Evolutionary conservation across 2,113 vertebrate species (phyloP), one percentile per base, ranked within the genome.

Genomic region (Poicephalus meyeri): DNA sequence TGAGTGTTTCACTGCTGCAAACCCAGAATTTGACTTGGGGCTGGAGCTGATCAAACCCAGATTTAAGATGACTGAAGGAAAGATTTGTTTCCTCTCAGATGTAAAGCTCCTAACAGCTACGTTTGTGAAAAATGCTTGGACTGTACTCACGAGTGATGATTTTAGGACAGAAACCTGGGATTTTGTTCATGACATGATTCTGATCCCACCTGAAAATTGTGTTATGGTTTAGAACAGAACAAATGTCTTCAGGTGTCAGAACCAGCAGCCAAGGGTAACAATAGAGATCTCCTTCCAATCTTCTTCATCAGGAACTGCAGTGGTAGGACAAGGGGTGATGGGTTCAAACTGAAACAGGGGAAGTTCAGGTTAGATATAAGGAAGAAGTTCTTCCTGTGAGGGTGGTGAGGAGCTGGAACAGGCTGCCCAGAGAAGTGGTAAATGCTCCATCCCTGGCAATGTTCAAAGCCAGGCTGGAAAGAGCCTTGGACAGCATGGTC

Each of bases 331-430:
- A 58, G 8, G 8, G 21, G 21, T 58, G 33, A 23, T 24, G 56
- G 56, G 13, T 15, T 35, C 14, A 58, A 7, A 58, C 33, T 35
- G 33, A 58, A 35, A 58, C 13, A 9, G 9, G 9, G 13, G 13
- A 35, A 14, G 56, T 58, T 35, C 56, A 58, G 21, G 33, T 58
- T 24, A 10, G 56, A 24, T 15, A 35, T 16, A 58, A 35, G 56
- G 56, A 35, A 16, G 14, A 24, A 58, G 33, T 16, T 35, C 56
- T 58, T 35, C 24, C 2, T 10, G 21, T 35, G 56, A 35, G 33
- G 3, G 4, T 35, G 56, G 0, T 58, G 56, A 35, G 56, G 33
- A 9, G 10, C 21, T 24, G 21, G 13, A 3, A 15, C 13, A 24
- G 56, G 9, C 3, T 58, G 33, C 3, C 13, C 33, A 35, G 24